A percentile compares a stretch with the other conserved stretches of the same genome.
Evolutionary conservation across 2,113 vertebrate species (phyloP).

Genomic region (Daboia siamensis): DNA sequence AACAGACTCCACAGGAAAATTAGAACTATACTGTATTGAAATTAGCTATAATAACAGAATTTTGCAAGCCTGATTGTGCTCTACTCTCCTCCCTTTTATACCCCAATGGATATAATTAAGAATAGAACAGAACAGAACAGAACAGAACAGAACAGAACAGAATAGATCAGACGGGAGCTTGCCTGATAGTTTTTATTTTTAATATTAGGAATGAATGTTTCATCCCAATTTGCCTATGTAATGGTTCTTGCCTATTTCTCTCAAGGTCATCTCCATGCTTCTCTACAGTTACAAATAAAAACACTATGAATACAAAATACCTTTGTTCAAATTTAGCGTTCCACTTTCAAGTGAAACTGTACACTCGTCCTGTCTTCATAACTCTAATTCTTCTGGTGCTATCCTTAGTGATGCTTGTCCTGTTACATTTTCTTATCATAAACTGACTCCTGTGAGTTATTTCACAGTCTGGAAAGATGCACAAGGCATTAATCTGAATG

Average conservation of each 20-base stretch:
- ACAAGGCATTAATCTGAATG: background rate
- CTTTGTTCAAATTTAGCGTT: background rate
- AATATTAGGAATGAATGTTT: background rate
- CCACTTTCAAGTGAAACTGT: background rate
- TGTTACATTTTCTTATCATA: background rate
- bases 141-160: too few relatives aligned
- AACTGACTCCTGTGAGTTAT: background rate
- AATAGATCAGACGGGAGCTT: background rate
- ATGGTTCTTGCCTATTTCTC: background rate
- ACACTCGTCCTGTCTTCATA: background rate
- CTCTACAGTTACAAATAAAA: background rate
- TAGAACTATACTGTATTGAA: background rate
- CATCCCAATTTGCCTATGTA: background rate
- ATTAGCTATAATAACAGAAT: background rate
- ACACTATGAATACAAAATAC: background rate
- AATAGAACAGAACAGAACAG: background rate
- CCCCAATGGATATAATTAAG: background rate
- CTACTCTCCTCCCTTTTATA: background rate
- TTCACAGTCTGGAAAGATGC: background rate
- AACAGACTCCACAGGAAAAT: background rate
- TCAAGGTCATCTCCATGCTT: background rate
- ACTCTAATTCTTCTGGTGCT: background rate
- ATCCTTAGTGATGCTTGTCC: background rate
- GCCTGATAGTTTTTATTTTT: background rate
- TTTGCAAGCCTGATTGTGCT: background rate